Evolutionary conservation across 2,888 invertebrate species (phyloP).

Genomic region (Clepsis dumicolana): DNA sequence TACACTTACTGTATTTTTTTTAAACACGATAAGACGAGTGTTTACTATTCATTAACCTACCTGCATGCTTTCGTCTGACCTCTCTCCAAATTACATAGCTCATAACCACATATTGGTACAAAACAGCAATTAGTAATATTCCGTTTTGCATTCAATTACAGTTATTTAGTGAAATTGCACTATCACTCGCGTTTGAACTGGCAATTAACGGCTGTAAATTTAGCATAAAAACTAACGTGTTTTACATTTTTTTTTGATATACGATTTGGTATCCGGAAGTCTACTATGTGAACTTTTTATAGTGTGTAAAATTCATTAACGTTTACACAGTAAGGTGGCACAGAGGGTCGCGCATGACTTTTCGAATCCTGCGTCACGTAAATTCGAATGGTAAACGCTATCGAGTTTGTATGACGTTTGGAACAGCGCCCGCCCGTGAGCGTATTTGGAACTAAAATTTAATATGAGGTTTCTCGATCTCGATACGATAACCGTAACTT

Average conservation of each 20-base stretch:
- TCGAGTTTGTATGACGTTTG: too few relatives aligned
- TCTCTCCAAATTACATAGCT: background rate
- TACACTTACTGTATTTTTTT: too few relatives aligned
- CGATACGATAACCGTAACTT: too few relatives aligned
- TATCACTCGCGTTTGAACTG: slow-evolving; percentile 4
- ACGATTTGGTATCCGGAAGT: slow-evolving; percentile 15
- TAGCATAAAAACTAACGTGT: slow-evolving; percentile 35
- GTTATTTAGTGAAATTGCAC: slow-evolving; percentile 8
- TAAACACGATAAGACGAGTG: background rate
- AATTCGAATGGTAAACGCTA: too few relatives aligned
- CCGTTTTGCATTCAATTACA: slow-evolving; percentile 27
- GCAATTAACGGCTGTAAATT: slow-evolving; percentile 30
- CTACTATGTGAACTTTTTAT: too few relatives aligned
- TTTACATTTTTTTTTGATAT: slow-evolving; percentile 15
- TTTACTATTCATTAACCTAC: background rate
- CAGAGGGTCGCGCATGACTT: too few relatives aligned
- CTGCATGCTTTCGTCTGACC: background rate
- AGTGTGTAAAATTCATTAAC: too few relatives aligned
- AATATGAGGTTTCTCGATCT: too few relatives aligned
- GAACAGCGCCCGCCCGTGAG: too few relatives aligned
- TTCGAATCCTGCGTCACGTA: too few relatives aligned
- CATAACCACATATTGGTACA: slow-evolving; percentile 13
- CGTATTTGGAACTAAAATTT: too few relatives aligned
- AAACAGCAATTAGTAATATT: slow-evolving; percentile 23
- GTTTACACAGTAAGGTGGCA: too few relatives aligned